Percentiles rank a stretch among this genome's conserved stretches.
phyloP scores from a whole-genome alignment of 1,140 invertebrate genomes.

The Drosophila neocordata region DNA sequence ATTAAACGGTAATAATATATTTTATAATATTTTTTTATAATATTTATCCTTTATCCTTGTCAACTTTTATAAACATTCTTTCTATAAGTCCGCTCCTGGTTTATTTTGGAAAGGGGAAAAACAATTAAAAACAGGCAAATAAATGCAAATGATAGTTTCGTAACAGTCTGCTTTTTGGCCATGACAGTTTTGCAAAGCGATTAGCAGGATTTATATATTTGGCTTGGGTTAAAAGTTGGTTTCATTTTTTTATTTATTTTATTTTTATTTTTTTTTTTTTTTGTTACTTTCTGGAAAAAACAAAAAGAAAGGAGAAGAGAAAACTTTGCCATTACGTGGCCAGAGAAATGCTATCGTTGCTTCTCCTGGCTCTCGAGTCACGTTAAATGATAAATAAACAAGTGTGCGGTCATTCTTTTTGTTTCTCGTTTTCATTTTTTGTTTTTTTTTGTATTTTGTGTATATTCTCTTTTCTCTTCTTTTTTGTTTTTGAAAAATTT shows the following conservation, averaged over 20 bases:
- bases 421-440: conserved; percentile 23
- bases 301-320: conserved; percentile 16
- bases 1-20: too few species aligned
- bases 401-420: conserved; percentile 57
- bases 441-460: background rate
- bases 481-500: background rate
- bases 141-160: conserved; percentile 55
- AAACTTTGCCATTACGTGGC: conserved; percentile 61
- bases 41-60: too few species aligned
- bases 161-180: conserved; percentile 64
- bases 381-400: conserved; percentile 76
- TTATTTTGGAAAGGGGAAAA: background rate
- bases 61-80: too few species aligned
- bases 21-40: too few species aligned
- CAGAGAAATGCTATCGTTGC: conserved; percentile 24
- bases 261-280: too few species aligned
- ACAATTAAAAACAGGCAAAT: conserved; percentile 47
- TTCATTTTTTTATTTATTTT: conserved; percentile 13
- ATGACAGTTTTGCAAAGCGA: conserved; percentile 63
- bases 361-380: conserved; percentile 16
- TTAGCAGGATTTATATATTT: conserved; percentile 71
- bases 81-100: background rate
- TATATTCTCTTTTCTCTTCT: background rate
- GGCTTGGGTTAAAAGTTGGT: conserved; percentile 31
- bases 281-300: background rate